phyloP scores from a whole-genome alignment of 2,888 invertebrate species.

The Colletes collaris region DNA sequence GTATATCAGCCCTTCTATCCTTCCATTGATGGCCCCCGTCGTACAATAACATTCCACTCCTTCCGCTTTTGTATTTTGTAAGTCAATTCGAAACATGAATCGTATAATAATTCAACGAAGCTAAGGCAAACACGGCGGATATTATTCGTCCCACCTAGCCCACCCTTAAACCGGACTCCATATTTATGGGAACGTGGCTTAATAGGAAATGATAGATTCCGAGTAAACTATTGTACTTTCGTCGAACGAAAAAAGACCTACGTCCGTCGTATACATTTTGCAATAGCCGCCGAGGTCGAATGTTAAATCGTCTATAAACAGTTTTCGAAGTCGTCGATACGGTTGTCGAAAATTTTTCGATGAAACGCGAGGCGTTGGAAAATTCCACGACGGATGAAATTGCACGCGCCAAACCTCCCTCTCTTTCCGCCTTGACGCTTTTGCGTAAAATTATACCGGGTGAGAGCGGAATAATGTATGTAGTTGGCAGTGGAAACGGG shows the following conservation, averaged over 20 bases:
- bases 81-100: constrained; percentile 83
- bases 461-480: constrained; percentile 74
- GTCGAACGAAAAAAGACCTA: not conserved
- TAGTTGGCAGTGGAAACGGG: constrained; percentile 71
- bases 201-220: constrained; percentile 52
- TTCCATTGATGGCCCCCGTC: constrained; percentile 57
- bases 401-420: not conserved
- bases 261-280: not conserved
- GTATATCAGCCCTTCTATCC: constrained; percentile 66
- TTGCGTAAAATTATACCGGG: constrained; percentile 71
- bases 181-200: constrained; percentile 70
- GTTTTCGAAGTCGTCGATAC: not conserved
- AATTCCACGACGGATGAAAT: not conserved
- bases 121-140: constrained; percentile 80
- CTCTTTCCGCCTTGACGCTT: constrained; percentile 33
- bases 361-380: not conserved
- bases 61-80: constrained; percentile 82
- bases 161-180: constrained; percentile 68
- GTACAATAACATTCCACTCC: constrained; percentile 82
- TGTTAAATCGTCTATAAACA: not conserved
- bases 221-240: not conserved
- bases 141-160: constrained; percentile 78
- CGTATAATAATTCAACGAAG: constrained; percentile 82
- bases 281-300: not conserved
- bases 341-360: too few species aligned